These are phyloP conservation scores for Endotricha flammealis DNA, from an alignment of 2,888 invertebrate species.

Conservation along the genomic window DNA sequence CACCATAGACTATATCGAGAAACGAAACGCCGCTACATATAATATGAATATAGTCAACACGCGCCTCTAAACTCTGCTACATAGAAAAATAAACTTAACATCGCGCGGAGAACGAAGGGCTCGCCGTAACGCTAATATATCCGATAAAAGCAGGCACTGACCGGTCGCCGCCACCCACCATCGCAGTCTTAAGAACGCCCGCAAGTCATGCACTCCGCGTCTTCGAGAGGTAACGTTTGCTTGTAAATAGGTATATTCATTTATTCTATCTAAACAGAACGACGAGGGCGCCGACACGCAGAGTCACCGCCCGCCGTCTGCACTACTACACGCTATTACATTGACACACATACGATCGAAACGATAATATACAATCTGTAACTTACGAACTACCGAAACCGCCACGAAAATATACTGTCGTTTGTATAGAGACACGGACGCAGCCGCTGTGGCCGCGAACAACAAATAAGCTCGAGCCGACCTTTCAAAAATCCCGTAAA, in stretches of 20 bases:
- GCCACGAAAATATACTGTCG: too few relatives aligned
- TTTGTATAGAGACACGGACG: constrained; percentile 3
- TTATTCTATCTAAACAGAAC: constrained; percentile 17
- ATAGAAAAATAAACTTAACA: constrained; percentile 33
- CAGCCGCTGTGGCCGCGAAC: constrained; percentile 13
- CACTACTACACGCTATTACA: constrained; percentile 22
- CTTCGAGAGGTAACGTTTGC: constrained; percentile 28
- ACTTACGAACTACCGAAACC: constrained; percentile 14
- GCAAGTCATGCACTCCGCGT: constrained; percentile 17
- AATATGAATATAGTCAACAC: constrained; percentile 32
- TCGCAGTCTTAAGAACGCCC: constrained; percentile 30
- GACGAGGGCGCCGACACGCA: constrained; percentile 3
- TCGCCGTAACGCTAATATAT: constrained; percentile 18
- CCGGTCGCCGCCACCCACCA: constrained; percentile 20
- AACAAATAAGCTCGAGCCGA: constrained; percentile 30
- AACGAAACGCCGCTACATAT: constrained; percentile 29
- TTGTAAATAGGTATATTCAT: constrained; percentile 38
- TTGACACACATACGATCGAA: constrained; percentile 25
- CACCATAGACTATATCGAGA: constrained; percentile 30
- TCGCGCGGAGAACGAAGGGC: constrained; percentile 13
- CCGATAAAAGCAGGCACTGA: constrained; percentile 25
- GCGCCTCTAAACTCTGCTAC: constrained; percentile 26
- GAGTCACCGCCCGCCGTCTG: constrained; percentile 4
- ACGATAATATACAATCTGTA: constrained; percentile 19
- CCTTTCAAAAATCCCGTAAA: constrained; percentile 29